Evolutionary conservation across 2,888 invertebrate genomes (phyloP).

Genomic region (Himalopsyche kuldschensis): DNA sequence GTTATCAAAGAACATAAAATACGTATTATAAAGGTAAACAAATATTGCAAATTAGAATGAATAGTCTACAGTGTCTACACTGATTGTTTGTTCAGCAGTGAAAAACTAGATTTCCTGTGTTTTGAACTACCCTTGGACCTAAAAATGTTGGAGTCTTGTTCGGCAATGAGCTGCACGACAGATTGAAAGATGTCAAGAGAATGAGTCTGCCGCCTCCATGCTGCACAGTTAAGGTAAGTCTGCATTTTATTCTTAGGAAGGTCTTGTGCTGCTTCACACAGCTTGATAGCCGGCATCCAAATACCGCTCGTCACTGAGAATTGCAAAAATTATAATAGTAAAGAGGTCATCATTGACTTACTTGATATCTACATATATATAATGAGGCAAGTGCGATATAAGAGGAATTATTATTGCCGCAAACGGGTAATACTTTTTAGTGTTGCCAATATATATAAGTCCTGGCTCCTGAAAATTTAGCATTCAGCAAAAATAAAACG

Average conservation of each 20-base stretch:
- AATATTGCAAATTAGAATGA: neutral
- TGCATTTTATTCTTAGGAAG: constrained; percentile 42
- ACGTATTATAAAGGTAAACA: neutral
- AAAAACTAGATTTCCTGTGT: neutral
- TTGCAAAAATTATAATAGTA: neutral
- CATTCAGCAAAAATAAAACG: neutral
- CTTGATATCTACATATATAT: too few relatives aligned
- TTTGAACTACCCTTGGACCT: neutral
- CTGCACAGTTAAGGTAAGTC: constrained; percentile 44
- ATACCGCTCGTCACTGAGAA: constrained; percentile 59
- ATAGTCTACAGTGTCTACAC: neutral
- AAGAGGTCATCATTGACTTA: too few relatives aligned
- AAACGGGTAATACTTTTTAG: too few relatives aligned
- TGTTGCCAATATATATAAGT: too few relatives aligned
- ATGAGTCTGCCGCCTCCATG: constrained; percentile 51
- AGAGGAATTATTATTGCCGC: too few relatives aligned
- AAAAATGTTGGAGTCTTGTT: constrained; percentile 42
- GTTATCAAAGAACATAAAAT: neutral
- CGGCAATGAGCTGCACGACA: constrained; percentile 41
- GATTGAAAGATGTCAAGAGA: constrained; percentile 37
- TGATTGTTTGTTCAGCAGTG: neutral
- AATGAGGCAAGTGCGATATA: too few relatives aligned
- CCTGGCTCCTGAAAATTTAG: constrained; percentile 25
- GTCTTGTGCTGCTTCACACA: constrained; percentile 61
- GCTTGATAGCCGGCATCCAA: constrained; percentile 65